Base-by-base conservation (phyloP, 2,888 invertebrate species). In the Limulus polyphemus region DNA sequence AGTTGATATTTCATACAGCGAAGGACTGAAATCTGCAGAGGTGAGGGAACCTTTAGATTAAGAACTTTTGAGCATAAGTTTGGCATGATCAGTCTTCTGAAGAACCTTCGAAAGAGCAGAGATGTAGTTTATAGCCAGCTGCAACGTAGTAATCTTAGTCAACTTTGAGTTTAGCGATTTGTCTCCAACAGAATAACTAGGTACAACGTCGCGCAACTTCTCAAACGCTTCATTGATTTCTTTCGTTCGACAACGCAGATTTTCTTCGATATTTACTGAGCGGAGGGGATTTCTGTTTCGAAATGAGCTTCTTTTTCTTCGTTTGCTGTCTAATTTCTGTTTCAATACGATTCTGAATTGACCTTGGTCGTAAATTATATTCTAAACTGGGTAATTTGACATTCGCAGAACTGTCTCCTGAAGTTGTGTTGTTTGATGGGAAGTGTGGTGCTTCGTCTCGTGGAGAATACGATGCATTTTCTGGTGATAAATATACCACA, bases 171-270 rank as follows among this genome's bases (percentile, higher is more conserved):
- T 63, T 57, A 65, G 61, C 1, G 55, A 52, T 10, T 62, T 63
- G 10, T 48, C 47, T 47, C 65, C 62, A 50, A 56, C 61, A 57
- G 76, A 71, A 64, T 74, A 69, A 17, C 71, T 72, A 0, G 92
- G 92, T 12, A 93, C 85, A 46, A 86, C 87, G n/a, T 82, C 81
- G 32, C 90, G 81, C 11, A 93, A 79, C 1, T 84, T 82, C 74
- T 91, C 90, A 76, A 92, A 93, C 1, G 90, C 92, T 64, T 83
- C 82, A 78, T 93, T 93, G 71, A 92, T 92, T 75, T 91, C 91
- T 57, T 87, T 81, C 91, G 92, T 92, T 62, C 92, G 82, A 69
- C 85, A 86, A 48, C 92, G 77, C 73, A 0, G 90, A 90, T 80
- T 89, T 88, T 71, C 92, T 81, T 47, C 91, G 80, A 78, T 92